Conservation (phyloP, 2,888 invertebrate species). For the Chaitophorus viminalis region DNA sequence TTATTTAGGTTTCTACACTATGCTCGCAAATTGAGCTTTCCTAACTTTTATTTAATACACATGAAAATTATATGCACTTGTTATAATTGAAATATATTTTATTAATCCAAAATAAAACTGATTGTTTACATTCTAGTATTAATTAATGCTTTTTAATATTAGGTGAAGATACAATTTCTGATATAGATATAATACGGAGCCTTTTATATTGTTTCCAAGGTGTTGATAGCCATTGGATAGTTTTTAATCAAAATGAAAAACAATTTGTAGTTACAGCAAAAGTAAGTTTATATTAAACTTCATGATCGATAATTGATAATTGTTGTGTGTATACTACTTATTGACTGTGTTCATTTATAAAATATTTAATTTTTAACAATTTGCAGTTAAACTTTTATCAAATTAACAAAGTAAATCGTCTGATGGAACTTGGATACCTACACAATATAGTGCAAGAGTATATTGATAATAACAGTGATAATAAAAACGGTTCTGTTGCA, state of each 20-base stretch:
- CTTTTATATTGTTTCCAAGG: conserved; percentile 89
- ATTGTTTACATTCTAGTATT: neutral
- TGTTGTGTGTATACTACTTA: no score
- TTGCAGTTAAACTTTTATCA: conserved; percentile 69
- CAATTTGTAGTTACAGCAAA: conserved; percentile 74
- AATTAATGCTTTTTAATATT: neutral
- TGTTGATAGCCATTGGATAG: conserved; percentile 81
- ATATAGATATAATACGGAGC: conserved; percentile 76
- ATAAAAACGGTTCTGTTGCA: conserved; percentile 41
- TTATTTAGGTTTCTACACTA: neutral
- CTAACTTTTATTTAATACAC: no score
- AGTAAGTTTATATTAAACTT: conserved; percentile 66
- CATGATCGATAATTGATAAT: no score
- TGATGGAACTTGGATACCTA: conserved; percentile 87
- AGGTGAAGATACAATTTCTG: conserved; percentile 66
- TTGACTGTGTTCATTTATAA: neutral
- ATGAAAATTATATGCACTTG: no score
- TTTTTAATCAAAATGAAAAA: conserved; percentile 73
- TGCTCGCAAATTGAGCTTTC: no score
- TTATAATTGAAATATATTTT: neutral
- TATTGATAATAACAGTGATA: conserved; percentile 67
- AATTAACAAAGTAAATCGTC: conserved; percentile 75
- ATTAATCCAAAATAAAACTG: neutral
- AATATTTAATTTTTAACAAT: conserved; percentile 2
- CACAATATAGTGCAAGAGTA: conserved; percentile 85